Conservation (phyloP, 2,113 vertebrate genomes). For the Syngnathus floridae region DNA sequence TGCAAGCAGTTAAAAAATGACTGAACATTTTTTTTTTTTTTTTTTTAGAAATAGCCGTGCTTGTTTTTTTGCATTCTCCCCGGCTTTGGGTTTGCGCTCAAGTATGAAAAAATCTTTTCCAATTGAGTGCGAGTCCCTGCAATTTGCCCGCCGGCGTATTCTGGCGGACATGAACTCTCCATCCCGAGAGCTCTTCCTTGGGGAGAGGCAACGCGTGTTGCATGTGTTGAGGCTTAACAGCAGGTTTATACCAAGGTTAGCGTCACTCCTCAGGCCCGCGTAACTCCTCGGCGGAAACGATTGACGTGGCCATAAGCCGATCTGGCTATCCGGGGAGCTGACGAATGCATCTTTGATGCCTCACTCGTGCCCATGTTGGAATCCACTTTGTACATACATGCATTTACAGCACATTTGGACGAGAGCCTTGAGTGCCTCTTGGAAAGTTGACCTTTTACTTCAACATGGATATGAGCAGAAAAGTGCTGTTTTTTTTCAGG, state of each 20-base stretch:
- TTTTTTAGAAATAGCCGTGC: too few relatives aligned
- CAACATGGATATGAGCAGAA: conserved; percentile 12
- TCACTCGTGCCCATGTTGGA: conserved; percentile 18
- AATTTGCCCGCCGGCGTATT: conserved; percentile 28
- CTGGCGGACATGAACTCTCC: conserved; percentile 30
- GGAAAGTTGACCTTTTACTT: conserved; percentile 24
- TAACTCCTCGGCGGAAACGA: conserved; percentile 2
- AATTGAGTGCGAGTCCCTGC: conserved; percentile 6
- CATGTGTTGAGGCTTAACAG: conserved; percentile 7
- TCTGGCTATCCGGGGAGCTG: neutral
- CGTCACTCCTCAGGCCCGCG: neutral
- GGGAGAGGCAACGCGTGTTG: conserved; percentile 4
- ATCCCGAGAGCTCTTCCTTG: conserved; percentile 33
- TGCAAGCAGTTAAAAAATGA: neutral
- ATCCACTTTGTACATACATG: neutral
- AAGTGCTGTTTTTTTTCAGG: conserved; percentile 15
- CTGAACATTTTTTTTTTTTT: too few relatives aligned
- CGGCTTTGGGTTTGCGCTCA: neutral
- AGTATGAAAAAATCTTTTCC: neutral
- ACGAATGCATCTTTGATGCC: conserved; percentile 9
- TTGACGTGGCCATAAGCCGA: neutral
- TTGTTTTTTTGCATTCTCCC: neutral
- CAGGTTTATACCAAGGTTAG: conserved; percentile 23
- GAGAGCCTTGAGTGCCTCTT: conserved; percentile 18
- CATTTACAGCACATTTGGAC: conserved; percentile 8